These are phyloP conservation scores for Microplitis demolitor DNA, from an alignment of 1,140 invertebrate genomes.

Conservation along the genomic window DNA sequence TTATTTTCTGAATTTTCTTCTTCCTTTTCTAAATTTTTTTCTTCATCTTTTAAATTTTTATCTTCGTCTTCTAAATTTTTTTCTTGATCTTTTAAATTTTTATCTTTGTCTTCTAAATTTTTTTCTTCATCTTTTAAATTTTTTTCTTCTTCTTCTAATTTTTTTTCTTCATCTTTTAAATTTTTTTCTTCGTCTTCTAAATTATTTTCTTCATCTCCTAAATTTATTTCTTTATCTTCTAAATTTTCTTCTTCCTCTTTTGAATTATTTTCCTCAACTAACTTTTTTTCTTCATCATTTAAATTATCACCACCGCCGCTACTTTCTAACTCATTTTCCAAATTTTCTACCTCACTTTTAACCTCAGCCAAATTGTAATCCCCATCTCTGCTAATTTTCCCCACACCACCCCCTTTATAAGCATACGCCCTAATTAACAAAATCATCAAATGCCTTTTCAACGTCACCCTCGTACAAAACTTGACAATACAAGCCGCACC, in stretches of 20 bases:
- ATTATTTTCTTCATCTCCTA: no score
- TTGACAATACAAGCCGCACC: constrained; percentile 48
- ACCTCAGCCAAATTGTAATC: no score
- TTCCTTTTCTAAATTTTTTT: neutral
- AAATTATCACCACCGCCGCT: no score
- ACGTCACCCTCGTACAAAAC: constrained; percentile 41
- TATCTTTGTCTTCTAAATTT: neutral
- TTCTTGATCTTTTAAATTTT: neutral
- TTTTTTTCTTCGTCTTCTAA: neutral
- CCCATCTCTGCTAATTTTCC: no score
- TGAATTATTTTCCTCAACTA: neutral
- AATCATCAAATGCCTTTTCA: constrained; percentile 46
- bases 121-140: neutral
- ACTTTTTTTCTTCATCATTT: no score
- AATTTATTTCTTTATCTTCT: no score
- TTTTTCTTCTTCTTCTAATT: neutral
- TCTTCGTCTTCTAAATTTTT: no score
- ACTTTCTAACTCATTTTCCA: neutral
- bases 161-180: neutral
- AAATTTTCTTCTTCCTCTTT: neutral
- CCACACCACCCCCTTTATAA: constrained; percentile 5
- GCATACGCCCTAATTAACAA: constrained; percentile 42
- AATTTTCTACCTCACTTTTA: neutral
- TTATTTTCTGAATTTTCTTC: neutral
- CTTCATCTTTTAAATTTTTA: neutral